phyloP scores from a whole-genome alignment of 2,888 invertebrate genomes.

The Sepiola atlantica region DNA sequence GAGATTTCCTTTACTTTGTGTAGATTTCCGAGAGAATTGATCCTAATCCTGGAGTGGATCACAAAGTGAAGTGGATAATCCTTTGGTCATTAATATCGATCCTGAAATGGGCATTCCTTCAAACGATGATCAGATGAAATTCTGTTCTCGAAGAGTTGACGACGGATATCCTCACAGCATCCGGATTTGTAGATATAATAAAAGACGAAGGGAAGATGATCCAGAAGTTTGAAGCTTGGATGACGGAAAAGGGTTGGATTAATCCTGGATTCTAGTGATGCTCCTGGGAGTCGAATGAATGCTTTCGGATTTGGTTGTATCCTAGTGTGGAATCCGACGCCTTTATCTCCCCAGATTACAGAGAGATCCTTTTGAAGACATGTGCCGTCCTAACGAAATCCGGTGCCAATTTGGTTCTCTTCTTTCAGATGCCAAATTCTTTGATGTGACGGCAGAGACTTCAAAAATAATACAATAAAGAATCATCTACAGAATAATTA shows the following conservation, averaged over 20 bases:
- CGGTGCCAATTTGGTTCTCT: neutral
- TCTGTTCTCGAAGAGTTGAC: too few relatives aligned
- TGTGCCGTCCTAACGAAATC: neutral
- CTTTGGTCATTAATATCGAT: neutral
- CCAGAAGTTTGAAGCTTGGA: neutral
- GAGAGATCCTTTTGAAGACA: neutral
- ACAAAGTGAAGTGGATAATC: neutral
- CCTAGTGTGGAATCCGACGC: neutral
- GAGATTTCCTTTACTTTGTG: neutral
- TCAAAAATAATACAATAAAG: neutral
- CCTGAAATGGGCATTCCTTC: neutral
- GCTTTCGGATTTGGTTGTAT: neutral
- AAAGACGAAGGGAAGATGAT: neutral
- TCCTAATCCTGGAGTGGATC: neutral
- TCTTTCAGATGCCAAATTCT: neutral
- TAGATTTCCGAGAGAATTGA: neutral
- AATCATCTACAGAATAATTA: slow-evolving; percentile 14
- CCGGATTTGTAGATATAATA: too few relatives aligned
- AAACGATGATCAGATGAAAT: too few relatives aligned
- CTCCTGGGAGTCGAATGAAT: neutral
- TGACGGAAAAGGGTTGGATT: neutral
- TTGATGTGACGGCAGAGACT: neutral
- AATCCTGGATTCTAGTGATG: neutral
- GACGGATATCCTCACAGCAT: too few relatives aligned
- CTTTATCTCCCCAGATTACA: neutral